Conservation (phyloP, 1,140 invertebrate species). For the Nasonia longicornis region DNA sequence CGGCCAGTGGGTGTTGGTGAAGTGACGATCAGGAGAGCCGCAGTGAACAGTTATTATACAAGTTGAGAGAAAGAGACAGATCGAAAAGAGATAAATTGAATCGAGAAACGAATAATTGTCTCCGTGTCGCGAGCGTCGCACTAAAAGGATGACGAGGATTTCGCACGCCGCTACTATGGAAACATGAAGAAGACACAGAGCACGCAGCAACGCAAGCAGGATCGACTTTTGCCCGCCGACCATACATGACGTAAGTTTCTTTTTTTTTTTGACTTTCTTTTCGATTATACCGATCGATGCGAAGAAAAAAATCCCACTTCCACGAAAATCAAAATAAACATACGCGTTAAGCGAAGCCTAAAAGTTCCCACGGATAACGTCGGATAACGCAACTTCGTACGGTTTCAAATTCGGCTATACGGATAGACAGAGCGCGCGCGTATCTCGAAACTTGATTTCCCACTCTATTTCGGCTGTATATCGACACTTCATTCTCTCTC, state of each 20-base stretch:
- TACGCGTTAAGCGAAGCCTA: too few relatives aligned
- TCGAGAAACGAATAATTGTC: constrained; percentile 16
- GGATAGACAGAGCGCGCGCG: too few relatives aligned
- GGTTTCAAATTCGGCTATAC: too few relatives aligned
- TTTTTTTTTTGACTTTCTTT: not conserved
- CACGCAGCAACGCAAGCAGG: constrained; percentile 57
- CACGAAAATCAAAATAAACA: too few relatives aligned
- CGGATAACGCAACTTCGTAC: too few relatives aligned
- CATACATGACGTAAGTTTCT: constrained; percentile 68
- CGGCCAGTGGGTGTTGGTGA: constrained; percentile 41
- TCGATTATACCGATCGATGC: too few relatives aligned
- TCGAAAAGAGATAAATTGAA: not conserved
- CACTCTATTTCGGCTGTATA: not conserved
- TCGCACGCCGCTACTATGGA: constrained; percentile 58
- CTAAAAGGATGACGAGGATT: constrained; percentile 53
- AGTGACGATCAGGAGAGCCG: not conserved
- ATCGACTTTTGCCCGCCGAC: constrained; percentile 58
- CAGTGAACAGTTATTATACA: constrained; percentile 13
- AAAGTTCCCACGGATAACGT: too few relatives aligned
- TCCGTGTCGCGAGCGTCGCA: constrained; percentile 17
- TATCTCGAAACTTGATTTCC: constrained; percentile 3
- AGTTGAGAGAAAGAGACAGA: not conserved
- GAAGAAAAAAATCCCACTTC: too few relatives aligned
- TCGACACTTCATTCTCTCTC: not conserved
- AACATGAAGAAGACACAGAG: constrained; percentile 63